Evolutionary conservation across 92 coral and sea anemone species (phyloP), one percentile per base, ranked within the genome.

Genomic region (Parazoanthus darwini): DNA sequence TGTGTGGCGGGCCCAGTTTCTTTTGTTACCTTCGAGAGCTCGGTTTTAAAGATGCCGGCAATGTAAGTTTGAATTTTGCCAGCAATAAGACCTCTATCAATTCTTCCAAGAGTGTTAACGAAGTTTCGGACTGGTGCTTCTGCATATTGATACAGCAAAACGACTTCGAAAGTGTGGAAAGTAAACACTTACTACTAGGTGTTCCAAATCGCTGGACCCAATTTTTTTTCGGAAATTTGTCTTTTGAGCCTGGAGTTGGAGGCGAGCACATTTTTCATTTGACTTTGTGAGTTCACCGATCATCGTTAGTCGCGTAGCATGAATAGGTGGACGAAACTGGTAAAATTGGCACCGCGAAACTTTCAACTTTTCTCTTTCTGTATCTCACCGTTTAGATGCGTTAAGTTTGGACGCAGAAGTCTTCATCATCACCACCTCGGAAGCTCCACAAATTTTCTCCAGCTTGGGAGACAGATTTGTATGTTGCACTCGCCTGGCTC

Each of bases 21-120:
- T 50, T 39, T 13, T 36, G 20, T n/a, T 43, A 23, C 8, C 37
- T 16, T 33, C 25, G 6, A n/a, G 6, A 20, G 1, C 78, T 20
- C 87, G 79, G 78, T 68, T 70, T 68, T 71, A 71, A 84, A 68
- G 68, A 84, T 84, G 87, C 79, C 46, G 87, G 86, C 43, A 23
- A 23, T n/a, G 39, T 1, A 29, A 29, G 33, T n/a, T n/a, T n/a
- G n/a, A n/a, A n/a, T n/a, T n/a, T n/a, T n/a, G n/a, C n/a, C n/a
- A n/a, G 33, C 33, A 29, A 29, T 0, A 29, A 16, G 23, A 10
- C 16, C 20, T 26, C 15, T 15, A 5, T 29, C 33, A n/a, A n/a
- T n/a, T 29, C n/a, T 77, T 18, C 25, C 58, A 11, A 8, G 15
- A 1, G 58, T 63, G 68, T 63, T 4, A 23, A 22, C 22, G 70